Evolutionary conservation across 2,113 vertebrate genomes (phyloP).

Genomic region (Petrocephalus microphthalmus): DNA sequence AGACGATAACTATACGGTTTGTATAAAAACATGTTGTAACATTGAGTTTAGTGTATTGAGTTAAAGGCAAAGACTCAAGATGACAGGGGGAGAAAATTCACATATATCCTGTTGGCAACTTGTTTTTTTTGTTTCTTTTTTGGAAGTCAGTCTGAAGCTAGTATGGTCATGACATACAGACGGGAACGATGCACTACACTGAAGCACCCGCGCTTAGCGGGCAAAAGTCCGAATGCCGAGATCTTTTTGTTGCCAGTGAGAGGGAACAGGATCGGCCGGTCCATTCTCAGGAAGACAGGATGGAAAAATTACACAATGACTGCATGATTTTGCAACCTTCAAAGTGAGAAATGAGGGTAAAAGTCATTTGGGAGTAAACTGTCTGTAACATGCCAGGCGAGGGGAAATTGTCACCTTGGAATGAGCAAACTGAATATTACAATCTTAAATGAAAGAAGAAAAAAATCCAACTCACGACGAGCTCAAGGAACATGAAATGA

Average conservation of each 20-base stretch:
- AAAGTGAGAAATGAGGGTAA: not conserved
- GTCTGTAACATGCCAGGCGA: not conserved
- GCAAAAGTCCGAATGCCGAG: not conserved
- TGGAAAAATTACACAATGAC: not conserved
- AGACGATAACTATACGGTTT: not conserved
- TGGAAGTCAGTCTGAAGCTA: not conserved
- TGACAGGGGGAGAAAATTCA: not conserved
- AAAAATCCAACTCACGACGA: not conserved
- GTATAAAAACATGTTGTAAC: not conserved
- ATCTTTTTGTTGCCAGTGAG: not conserved
- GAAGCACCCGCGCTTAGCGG: not conserved
- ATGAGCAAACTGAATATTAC: not conserved
- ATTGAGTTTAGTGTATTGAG: not conserved
- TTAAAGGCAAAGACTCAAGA: not conserved
- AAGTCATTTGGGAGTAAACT: not conserved
- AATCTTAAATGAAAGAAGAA: not conserved
- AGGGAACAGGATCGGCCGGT: not conserved
- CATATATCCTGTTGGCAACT: not conserved
- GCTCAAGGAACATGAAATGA: not conserved
- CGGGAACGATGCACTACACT: not conserved
- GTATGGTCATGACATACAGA: not conserved
- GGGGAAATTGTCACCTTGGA: not conserved
- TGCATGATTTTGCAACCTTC: constrained; percentile 6
- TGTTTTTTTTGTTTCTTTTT: not conserved
- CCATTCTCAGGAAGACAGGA: not conserved